phyloP scores from a whole-genome alignment of 1,140 invertebrate genomes.

The Dufourea novaeangliae region DNA sequence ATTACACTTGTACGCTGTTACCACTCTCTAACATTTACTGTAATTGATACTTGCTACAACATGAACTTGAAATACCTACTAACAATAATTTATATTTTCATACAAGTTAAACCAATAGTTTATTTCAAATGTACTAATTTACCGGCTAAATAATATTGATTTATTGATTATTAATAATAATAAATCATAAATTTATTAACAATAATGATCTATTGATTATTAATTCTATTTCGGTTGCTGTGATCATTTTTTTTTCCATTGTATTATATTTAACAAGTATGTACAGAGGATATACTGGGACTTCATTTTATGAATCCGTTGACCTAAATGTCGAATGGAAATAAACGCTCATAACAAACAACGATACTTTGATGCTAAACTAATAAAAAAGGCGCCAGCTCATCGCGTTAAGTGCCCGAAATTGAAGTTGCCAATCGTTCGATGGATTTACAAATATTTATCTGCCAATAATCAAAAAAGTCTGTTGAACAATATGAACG shows the following conservation, averaged over 20 bases:
- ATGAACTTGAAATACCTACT: neutral
- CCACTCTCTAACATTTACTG: neutral
- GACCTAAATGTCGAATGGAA: conserved; percentile 16
- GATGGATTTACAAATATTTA: neutral
- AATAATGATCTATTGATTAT: neutral
- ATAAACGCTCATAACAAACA: neutral
- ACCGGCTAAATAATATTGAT: neutral
- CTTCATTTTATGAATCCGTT: neutral
- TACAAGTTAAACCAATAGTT: neutral
- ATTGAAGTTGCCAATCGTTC: neutral
- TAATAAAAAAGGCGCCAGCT: neutral
- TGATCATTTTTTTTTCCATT: neutral
- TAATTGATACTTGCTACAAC: neutral
- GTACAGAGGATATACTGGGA: neutral
- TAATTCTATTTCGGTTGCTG: neutral
- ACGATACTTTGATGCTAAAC: neutral
- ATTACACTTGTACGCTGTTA: neutral
- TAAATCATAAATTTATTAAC: too few relatives aligned
- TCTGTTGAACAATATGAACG: too few relatives aligned
- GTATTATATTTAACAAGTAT: too few relatives aligned
- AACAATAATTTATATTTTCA: neutral
- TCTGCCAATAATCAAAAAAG: neutral
- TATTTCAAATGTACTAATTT: neutral
- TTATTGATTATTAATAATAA: neutral
- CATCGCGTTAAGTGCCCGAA: neutral